Conservation (phyloP, 2,888 invertebrate species). For the Margaritifera margaritifera region DNA sequence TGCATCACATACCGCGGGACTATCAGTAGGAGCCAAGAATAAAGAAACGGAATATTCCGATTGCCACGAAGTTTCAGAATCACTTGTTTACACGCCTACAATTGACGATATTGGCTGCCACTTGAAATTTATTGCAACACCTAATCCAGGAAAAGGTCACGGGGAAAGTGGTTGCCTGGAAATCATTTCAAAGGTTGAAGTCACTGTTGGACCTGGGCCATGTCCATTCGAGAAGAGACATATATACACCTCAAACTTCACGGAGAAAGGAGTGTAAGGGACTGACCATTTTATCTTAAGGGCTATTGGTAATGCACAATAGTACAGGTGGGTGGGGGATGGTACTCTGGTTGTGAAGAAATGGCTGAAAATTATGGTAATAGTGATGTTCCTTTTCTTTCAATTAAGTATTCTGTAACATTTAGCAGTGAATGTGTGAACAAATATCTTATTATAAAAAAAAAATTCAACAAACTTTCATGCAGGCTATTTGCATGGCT, state of each 20-base stretch:
- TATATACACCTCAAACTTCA: slow-evolving; percentile 78
- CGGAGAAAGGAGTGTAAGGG: slow-evolving; percentile 77
- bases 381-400: no score
- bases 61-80: no score
- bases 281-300: neutral
- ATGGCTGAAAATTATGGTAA: no score
- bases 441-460: no score
- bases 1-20: no score
- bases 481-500: no score
- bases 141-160: slow-evolving; percentile 76
- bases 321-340: no score
- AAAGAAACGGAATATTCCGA: slow-evolving; percentile 1
- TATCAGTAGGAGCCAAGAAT: slow-evolving; percentile 68
- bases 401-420: no score
- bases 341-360: no score
- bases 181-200: slow-evolving; percentile 74
- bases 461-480: no score
- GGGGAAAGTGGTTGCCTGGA: slow-evolving; percentile 75
- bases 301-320: no score
- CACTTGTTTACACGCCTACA: slow-evolving; percentile 78
- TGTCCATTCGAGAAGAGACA: slow-evolving; percentile 90
- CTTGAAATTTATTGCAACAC: slow-evolving; percentile 79
- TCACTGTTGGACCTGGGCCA: slow-evolving; percentile 83
- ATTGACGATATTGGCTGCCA: slow-evolving; percentile 79
- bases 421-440: no score